Percentiles rank a stretch among this genome's conserved stretches.
phyloP scores from a whole-genome alignment of 2,113 vertebrate genomes.

The Pseudopodoces humilis region DNA sequence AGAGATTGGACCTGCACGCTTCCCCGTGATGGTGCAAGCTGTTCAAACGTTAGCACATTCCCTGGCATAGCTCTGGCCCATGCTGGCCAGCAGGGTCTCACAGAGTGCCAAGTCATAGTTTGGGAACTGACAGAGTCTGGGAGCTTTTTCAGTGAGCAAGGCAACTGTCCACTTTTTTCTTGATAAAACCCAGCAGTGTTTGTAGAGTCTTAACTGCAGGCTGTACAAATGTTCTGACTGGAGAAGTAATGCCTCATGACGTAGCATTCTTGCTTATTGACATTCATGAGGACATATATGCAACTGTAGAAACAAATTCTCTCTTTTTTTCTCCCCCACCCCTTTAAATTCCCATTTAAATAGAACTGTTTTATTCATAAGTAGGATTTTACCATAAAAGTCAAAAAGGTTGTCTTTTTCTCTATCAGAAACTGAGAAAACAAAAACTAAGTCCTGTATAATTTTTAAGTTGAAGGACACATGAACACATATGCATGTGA shows the following conservation, averaged over 20 bases:
- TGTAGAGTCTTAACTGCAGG: accelerated
- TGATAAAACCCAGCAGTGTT: not conserved
- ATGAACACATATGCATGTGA: not conserved
- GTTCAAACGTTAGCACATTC: not conserved
- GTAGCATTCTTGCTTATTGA: not conserved
- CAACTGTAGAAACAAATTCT: not conserved
- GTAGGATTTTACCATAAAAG: not conserved
- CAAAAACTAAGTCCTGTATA: not conserved
- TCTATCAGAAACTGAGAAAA: not conserved
- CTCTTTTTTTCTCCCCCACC: no score
- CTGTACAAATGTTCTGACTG: not conserved
- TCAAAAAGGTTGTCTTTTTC: not conserved
- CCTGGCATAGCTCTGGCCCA: not conserved
- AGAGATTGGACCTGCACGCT: not conserved
- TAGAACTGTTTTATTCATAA: not conserved
- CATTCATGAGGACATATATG: not conserved
- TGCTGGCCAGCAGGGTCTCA: not conserved
- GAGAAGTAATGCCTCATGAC: not conserved
- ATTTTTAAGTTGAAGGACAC: not conserved
- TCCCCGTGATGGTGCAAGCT: not conserved
- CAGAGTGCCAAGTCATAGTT: not conserved
- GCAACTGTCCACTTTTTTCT: not conserved
- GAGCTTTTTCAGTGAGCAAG: not conserved
- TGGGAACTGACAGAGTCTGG: not conserved
- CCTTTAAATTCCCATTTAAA: not conserved